Evolutionary conservation across 2,113 vertebrate genomes (phyloP), one percentile per base, ranked within the genome.

Genomic region (Microcebus lehilahytsara): DNA sequence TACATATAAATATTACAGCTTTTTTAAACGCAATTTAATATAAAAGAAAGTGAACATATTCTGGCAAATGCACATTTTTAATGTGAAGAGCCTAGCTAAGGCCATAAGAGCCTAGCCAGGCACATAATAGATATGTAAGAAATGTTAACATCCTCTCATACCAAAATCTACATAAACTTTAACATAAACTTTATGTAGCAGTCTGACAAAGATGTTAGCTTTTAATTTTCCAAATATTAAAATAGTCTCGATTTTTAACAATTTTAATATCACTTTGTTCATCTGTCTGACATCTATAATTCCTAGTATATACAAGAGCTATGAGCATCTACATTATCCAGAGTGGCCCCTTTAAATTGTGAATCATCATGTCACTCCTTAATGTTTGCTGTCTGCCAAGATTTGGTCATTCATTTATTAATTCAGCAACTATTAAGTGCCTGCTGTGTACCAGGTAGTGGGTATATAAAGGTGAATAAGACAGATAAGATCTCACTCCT

Each of bases 21-120:
- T 85, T 85, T 91, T 72, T 96, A 60, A 30, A 58, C 85, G 88
- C 37, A 86, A 75, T 62, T 30, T 85, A 74, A 96, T 53, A 49
- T 89, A 37, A 90, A 96, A 80, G 49, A 92, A 95, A 85, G 62
- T 60, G 14, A 95, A 53, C 12, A 66, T 85, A 40, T 78, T 46
- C 23, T 51, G 16, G 85, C 46, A 92, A n/a, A 67, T 46, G 67
- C 9, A 42, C 13, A 77, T 56, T 58, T 80, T 64, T n/a, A 75
- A 71, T 42, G 10, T 79, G 20, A 91, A 62, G n/a, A 75, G 14
- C 34, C 60, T 60, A 95, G 32, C 30, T 37, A 83, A 85, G 30
- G 71, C 86, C 46, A 46, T 46, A 46, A 46, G 46, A 46, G 46
- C 46, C 46, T 9, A 46, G 46, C 42, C 66, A 94, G n/a, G 23